phyloP scores from a whole-genome alignment of 2,888 invertebrate species.

The Habroteleia sp. region DNA sequence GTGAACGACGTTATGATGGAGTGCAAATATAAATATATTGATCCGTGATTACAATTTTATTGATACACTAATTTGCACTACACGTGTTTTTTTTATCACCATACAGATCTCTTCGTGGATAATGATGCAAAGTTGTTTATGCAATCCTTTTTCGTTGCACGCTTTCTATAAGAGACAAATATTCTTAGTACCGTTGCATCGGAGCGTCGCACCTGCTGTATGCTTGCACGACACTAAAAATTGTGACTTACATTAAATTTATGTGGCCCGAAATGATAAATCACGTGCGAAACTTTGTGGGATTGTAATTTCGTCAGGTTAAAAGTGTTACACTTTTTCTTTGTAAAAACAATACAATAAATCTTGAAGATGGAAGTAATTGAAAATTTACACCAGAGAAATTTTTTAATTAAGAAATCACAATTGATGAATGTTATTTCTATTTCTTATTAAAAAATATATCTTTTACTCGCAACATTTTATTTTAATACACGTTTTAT shows the following conservation, averaged over 20 bases:
- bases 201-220: conserved; percentile 38
- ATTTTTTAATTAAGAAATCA: conserved; percentile 27
- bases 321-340: conserved; percentile 30
- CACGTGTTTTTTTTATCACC: conserved; percentile 21
- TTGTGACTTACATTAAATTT: conserved; percentile 28
- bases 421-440: too few relatives aligned
- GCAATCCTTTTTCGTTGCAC: conserved; percentile 15
- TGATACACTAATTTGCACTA: conserved; percentile 34
- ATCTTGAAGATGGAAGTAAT: conserved; percentile 9
- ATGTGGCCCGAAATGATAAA: conserved; percentile 24
- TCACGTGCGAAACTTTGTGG: conserved; percentile 21
- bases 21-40: conserved; percentile 27
- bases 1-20: conserved; percentile 1
- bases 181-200: conserved; percentile 24
- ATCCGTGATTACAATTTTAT: conserved; percentile 22
- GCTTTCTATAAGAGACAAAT: conserved; percentile 36
- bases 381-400: conserved; percentile 18
- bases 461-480: too few relatives aligned
- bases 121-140: conserved; percentile 22
- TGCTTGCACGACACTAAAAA: conserved; percentile 16
- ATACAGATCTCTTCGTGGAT: conserved; percentile 15
- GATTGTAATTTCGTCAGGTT: conserved; percentile 18
- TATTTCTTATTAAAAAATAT: too few relatives aligned
- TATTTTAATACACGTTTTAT: too few relatives aligned
- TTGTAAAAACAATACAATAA: background rate